Conservation (phyloP, 2,113 vertebrate species). For the Coreoperca whiteheadi region DNA sequence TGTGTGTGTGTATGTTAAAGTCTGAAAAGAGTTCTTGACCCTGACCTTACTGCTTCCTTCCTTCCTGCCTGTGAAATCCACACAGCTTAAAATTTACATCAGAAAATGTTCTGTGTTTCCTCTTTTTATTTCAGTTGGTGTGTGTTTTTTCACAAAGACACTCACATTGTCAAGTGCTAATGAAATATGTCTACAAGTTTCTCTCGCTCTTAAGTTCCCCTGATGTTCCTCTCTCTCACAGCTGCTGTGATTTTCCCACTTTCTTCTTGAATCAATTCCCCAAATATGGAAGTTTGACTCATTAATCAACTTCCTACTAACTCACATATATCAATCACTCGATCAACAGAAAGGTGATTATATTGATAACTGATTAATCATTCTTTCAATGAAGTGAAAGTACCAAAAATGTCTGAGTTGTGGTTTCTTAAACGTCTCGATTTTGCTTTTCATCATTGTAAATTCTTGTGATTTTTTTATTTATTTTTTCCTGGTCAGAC, state of each 20-base stretch:
- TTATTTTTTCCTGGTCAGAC: neutral
- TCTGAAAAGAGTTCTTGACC: conserved; percentile 9
- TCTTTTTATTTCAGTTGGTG: conserved; percentile 27
- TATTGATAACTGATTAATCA: neutral
- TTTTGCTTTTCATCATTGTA: neutral
- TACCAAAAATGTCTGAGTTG: neutral
- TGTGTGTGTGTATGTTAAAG: conserved; percentile 32
- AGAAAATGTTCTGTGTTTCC: conserved; percentile 16
- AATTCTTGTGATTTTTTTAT: neutral
- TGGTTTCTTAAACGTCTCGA: too few relatives aligned
- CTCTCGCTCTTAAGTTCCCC: conserved; percentile 11
- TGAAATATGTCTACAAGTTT: conserved; percentile 15
- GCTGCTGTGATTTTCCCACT: neutral
- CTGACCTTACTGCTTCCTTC: conserved; percentile 19
- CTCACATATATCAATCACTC: neutral
- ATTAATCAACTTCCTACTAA: conserved; percentile 6
- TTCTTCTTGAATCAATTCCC: neutral
- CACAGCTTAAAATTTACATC: conserved; percentile 42
- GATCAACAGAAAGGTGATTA: neutral
- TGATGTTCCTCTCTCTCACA: neutral
- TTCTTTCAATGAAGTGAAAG: neutral
- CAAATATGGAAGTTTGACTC: neutral
- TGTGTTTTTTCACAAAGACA: conserved; percentile 27
- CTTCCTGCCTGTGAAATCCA: conserved; percentile 32
- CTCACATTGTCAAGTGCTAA: conserved; percentile 5